Conservation (phyloP, 2,888 invertebrate species). For the Pachymerium ferrugineum region DNA sequence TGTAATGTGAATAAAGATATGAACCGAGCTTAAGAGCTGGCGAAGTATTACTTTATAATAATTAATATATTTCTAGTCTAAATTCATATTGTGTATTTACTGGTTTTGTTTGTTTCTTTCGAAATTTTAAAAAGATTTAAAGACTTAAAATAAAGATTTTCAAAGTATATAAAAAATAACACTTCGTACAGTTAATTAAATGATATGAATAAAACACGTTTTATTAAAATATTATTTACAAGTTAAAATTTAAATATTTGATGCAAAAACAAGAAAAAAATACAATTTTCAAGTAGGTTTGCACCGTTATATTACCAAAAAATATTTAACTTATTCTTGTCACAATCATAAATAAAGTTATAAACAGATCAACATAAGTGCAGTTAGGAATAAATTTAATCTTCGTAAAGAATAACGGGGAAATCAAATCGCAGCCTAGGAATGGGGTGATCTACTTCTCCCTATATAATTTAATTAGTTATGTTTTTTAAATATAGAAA, state of each 20-base stretch:
- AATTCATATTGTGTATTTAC: no score
- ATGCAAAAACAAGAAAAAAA: background rate
- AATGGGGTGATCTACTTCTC: constrained; percentile 43
- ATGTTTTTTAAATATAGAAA: background rate
- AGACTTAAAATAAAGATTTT: no score
- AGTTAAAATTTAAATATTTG: background rate
- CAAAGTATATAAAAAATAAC: no score
- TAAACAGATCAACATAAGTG: background rate
- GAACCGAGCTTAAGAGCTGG: no score
- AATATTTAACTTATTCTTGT: background rate
- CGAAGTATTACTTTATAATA: no score
- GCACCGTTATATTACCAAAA: background rate
- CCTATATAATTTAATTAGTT: constrained; percentile 40
- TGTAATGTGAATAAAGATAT: no score
- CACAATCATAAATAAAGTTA: background rate
- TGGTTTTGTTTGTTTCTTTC: no score
- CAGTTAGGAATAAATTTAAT: constrained; percentile 4
- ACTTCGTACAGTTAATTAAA: no score
- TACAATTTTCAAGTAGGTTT: background rate
- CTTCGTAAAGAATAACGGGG: constrained; percentile 45
- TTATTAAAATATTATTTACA: background rate
- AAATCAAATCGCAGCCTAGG: constrained; percentile 45
- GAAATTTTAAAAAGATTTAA: no score
- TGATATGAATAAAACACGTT: constrained; percentile 7
- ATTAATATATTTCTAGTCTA: no score